Percentiles rank a stretch among this genome's conserved stretches.
Conservation (phyloP, 2,888 invertebrate genomes). For the Serrognathus titanus region DNA sequence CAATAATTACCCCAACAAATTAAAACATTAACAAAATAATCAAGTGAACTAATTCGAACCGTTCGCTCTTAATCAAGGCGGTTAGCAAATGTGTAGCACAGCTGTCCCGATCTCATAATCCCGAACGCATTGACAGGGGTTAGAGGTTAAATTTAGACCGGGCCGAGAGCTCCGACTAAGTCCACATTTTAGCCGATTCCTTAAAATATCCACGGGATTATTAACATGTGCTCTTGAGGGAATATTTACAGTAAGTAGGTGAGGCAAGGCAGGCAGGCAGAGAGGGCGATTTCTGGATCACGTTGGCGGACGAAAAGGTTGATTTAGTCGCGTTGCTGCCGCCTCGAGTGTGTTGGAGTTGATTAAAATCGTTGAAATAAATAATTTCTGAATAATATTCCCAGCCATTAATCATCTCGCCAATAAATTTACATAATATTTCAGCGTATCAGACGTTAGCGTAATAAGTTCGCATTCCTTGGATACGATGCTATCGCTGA, state of each 20-base stretch:
- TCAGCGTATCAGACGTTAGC: not conserved
- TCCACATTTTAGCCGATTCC: slow-evolving; percentile 6
- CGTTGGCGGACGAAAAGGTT: no score
- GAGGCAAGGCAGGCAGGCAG: not conserved
- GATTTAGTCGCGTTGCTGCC: no score
- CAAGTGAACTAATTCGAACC: slow-evolving; percentile 26
- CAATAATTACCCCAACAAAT: slow-evolving; percentile 16
- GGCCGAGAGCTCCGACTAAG: no score
- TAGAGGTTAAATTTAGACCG: slow-evolving; percentile 44
- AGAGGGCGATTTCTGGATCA: no score
- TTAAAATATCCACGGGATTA: slow-evolving; percentile 15
- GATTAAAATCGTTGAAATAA: slow-evolving; percentile 3
- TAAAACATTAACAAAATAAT: slow-evolving; percentile 30
- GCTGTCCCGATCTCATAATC: slow-evolving; percentile 46
- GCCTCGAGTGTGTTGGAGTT: not conserved
- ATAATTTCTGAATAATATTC: slow-evolving; percentile 1
- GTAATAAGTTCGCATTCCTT: slow-evolving; percentile 1
- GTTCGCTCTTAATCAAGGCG: slow-evolving; percentile 32
- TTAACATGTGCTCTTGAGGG: slow-evolving; percentile 9
- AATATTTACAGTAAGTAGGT: slow-evolving; percentile 11
- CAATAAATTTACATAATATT: not conserved
- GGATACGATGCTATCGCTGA: not conserved
- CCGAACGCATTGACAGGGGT: slow-evolving; percentile 41
- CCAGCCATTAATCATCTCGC: slow-evolving; percentile 1
- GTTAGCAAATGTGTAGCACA: slow-evolving; percentile 43